Percentiles rank a stretch among this genome's conserved stretches.
Conservation (phyloP, 2,113 vertebrate species). For the Asarcornis scutulata region DNA sequence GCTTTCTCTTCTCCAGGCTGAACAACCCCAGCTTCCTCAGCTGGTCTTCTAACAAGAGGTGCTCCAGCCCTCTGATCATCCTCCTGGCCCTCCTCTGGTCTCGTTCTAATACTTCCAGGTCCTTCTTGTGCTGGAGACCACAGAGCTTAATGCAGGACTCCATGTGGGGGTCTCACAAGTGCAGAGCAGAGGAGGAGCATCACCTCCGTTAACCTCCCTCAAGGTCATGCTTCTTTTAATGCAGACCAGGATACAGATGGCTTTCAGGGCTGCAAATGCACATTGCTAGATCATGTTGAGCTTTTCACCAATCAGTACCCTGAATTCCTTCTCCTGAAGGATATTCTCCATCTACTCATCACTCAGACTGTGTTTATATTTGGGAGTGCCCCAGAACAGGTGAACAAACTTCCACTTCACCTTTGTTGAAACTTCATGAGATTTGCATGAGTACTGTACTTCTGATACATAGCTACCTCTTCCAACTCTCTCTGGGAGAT, state of each 20-base stretch:
- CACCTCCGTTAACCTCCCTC: not conserved
- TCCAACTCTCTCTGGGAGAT: not conserved
- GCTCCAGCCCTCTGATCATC: not conserved
- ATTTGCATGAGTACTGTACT: not conserved
- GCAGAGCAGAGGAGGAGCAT: not conserved
- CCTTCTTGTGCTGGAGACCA: not conserved
- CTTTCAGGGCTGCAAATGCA: not conserved
- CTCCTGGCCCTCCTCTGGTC: not conserved
- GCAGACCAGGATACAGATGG: not conserved
- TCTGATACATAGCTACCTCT: not conserved
- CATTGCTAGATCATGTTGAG: not conserved
- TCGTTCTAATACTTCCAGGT: not conserved
- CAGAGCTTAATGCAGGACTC: not conserved
- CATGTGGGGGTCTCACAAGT: not conserved
- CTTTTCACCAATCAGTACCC: not conserved
- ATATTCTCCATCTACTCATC: no score
- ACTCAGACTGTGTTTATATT: not conserved
- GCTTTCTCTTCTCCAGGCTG: not conserved
- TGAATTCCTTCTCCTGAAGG: not conserved
- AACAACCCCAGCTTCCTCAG: not conserved
- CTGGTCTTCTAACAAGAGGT: not conserved
- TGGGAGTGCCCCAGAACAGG: not conserved
- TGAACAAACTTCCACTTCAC: not conserved
- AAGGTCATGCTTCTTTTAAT: not conserved
- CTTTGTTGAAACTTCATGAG: not conserved